phyloP scores from a whole-genome alignment of 1,140 invertebrate species.

The Ips typographus region DNA sequence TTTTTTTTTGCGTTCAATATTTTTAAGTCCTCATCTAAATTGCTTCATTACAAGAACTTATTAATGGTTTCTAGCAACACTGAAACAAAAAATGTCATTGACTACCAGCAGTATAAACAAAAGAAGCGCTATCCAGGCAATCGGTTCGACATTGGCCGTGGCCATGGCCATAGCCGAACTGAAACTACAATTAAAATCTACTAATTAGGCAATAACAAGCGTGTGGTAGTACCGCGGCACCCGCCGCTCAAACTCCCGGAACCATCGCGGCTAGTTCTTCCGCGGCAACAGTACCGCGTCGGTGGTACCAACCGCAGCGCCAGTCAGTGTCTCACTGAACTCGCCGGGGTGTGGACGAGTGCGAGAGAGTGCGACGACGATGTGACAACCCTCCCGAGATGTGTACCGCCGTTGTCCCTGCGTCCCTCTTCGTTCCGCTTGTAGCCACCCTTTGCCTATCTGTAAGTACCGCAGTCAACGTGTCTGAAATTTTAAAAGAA shows the following conservation, averaged over 20 bases:
- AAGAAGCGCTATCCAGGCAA: neutral
- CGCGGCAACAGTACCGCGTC: slow-evolving; percentile 16
- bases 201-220: slow-evolving; percentile 1
- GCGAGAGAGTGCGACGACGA: slow-evolving; percentile 22
- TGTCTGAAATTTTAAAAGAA: neutral
- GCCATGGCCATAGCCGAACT: neutral
- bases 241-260: slow-evolving; percentile 16
- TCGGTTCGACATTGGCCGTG: neutral
- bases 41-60: no score
- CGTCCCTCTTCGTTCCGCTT: slow-evolving; percentile 22
- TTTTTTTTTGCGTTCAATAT: no score
- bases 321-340: slow-evolving; percentile 21
- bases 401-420: slow-evolving; percentile 19
- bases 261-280: slow-evolving; percentile 22
- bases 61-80: no score
- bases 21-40: no score
- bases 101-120: neutral
- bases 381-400: slow-evolving; percentile 32
- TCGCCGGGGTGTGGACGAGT: slow-evolving; percentile 19
- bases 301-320: slow-evolving; percentile 3
- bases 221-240: neutral
- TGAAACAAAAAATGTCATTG: no score
- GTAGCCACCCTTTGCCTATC: slow-evolving; percentile 27
- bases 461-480: slow-evolving; percentile 6
- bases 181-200: neutral